Conservation (phyloP, 64 coral and sea anemone species). For the Porites australiensis region DNA sequence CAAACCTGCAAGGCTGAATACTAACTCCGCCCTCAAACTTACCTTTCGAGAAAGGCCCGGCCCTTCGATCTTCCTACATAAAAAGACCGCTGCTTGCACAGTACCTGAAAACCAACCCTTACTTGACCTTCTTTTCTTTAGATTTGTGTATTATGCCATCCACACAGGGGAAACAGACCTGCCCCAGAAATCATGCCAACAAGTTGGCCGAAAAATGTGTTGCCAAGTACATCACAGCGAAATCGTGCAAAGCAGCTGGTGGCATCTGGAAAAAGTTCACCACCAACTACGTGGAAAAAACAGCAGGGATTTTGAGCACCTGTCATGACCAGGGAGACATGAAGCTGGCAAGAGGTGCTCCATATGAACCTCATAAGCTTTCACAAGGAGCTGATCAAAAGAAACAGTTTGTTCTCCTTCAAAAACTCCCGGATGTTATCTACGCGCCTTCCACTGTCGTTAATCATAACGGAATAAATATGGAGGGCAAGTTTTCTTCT, state of each 20-base stretch:
- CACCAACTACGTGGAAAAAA: slow-evolving; percentile 23
- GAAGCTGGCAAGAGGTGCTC: neutral
- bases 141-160: slow-evolving; percentile 28
- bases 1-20: too few relatives aligned
- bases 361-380: neutral
- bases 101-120: too few relatives aligned
- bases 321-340: neutral
- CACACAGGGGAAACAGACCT: neutral
- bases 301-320: slow-evolving; percentile 3
- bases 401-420: slow-evolving; percentile 11
- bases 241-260: neutral
- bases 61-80: too few relatives aligned
- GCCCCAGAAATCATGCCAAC: neutral
- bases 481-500: slow-evolving; percentile 34
- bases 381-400: slow-evolving; percentile 39
- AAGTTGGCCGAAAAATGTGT: neutral
- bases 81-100: too few relatives aligned
- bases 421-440: slow-evolving; percentile 8
- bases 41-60: too few relatives aligned
- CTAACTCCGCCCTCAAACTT: too few relatives aligned
- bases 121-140: neutral
- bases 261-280: neutral
- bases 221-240: neutral
- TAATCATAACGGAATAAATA: slow-evolving; percentile 43
- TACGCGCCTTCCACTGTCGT: slow-evolving; percentile 34